Evolutionary conservation across 1,140 invertebrate genomes (phyloP), one percentile per base, ranked within the genome.

Genomic region (Dendrolimus punctatus): DNA sequence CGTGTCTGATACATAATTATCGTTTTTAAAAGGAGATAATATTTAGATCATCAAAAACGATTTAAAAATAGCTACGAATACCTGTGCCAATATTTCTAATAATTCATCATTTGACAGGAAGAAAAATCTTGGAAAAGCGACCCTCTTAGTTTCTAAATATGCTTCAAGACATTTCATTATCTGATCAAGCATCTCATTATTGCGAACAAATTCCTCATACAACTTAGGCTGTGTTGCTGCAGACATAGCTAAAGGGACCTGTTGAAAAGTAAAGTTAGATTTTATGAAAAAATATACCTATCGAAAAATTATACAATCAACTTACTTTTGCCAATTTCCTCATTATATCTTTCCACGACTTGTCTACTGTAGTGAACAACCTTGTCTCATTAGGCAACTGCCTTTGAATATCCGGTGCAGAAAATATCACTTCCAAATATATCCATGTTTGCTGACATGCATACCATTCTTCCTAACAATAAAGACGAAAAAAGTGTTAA

Each of bases 31-130:
- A 45, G 53, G 2, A 54, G 9, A 6, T n/a, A 39, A 39, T 0
- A 4, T 4, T 39, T 4, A 48, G 10, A 10, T 5, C 7, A 44
- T 41, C 23, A 23, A 23, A 23, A 49, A 10, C 5, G 10, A 6
- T 23, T 5, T 44, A 41, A 40, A 8, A 10, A 40, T 10, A 40
- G 23, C 23, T 23, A 8, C 6, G 9, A 36, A 44, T 73, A 92
- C 91, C 88, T 96, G 95, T 42, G 95, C 95, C 47, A 98, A 88
- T 68, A 98, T 97, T 87, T 98, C 96, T 39, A 99, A 87, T 9
- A 98, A 85, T 73, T 98, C 96, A 65, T 97, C 96, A 81, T 98
- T 98, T 1, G 96, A 98, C 36, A 98, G 85, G 80, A 98, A 98
- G 86, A 98, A 98, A 85, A 98, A 90, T 46, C 96, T 87, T 36